Percentiles rank a stretch among this genome's conserved stretches.
Evolutionary conservation across 1,140 invertebrate genomes (phyloP).

Genomic region (Aphelenchoides avenae): DNA sequence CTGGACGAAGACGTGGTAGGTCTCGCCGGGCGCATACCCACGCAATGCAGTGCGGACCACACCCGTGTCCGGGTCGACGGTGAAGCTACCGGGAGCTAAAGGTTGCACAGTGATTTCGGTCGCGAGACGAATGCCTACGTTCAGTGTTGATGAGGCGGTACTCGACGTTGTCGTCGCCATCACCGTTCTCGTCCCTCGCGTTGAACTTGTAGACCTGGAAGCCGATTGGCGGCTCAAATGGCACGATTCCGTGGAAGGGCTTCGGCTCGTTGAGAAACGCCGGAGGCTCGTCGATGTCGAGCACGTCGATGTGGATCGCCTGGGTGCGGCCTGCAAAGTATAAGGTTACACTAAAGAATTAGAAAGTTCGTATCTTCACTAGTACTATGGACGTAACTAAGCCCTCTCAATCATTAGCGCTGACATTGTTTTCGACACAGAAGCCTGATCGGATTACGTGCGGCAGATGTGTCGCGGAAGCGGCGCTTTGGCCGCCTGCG

Average conservation of each 20-base stretch:
- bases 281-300: conserved; percentile 55
- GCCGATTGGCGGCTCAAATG: conserved; percentile 47
- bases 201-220: conserved; percentile 49
- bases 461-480: conserved; percentile 1
- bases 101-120: conserved; percentile 17
- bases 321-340: conserved; percentile 48
- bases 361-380: conserved; percentile 2
- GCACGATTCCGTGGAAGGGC: conserved; percentile 54
- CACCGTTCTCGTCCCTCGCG: conserved; percentile 51
- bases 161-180: conserved; percentile 48
- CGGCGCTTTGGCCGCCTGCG: background rate
- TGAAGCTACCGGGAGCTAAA: conserved; percentile 50
- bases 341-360: conserved; percentile 9
- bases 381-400: too few species aligned
- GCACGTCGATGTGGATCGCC: conserved; percentile 36
- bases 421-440: conserved; percentile 7
- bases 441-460: conserved; percentile 6
- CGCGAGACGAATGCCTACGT: conserved; percentile 34
- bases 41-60: conserved; percentile 44
- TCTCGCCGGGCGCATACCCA: conserved; percentile 40
- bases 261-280: conserved; percentile 47
- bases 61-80: conserved; percentile 46
- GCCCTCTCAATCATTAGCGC: too few species aligned
- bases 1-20: conserved; percentile 51
- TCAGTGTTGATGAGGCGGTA: conserved; percentile 56